A percentile compares a stretch with the other conserved stretches of the same genome.
phyloP scores from a whole-genome alignment of 2,888 invertebrate species.

The Cryptocephalus primarius region DNA sequence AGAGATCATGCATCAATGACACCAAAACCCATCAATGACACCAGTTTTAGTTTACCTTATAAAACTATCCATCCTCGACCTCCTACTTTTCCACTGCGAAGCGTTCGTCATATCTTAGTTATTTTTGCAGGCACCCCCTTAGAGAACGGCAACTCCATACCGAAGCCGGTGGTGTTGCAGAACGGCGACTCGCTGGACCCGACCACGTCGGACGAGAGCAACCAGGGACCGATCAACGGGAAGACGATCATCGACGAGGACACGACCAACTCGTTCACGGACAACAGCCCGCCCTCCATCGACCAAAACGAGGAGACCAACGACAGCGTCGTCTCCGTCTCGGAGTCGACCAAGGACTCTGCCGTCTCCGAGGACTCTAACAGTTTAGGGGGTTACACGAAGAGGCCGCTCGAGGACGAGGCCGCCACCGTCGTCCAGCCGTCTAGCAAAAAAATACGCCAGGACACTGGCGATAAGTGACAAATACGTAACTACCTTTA shows the following conservation, averaged over 20 bases:
- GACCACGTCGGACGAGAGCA: conserved; percentile 62
- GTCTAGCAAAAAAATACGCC: conserved; percentile 43
- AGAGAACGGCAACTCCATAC: conserved; percentile 35
- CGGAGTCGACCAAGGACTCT: conserved; percentile 17
- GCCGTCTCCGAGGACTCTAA: conserved; percentile 19
- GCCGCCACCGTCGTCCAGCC: conserved; percentile 39
- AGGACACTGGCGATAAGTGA: conserved; percentile 41
- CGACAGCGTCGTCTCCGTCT: conserved; percentile 39
- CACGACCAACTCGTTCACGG: conserved; percentile 63
- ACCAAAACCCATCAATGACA: no score
- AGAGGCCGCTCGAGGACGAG: conserved; percentile 30
- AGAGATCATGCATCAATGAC: no score
- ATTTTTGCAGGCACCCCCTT: conserved; percentile 24
- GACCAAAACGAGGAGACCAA: conserved; percentile 43
- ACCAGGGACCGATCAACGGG: conserved; percentile 45
- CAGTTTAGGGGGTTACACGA: conserved; percentile 23
- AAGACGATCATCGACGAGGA: conserved; percentile 51
- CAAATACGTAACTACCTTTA: conserved; percentile 31
- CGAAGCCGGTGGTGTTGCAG: conserved; percentile 30
- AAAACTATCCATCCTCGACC: no score
- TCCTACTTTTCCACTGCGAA: no score
- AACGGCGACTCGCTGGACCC: conserved; percentile 39
- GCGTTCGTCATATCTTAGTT: conserved; percentile 8
- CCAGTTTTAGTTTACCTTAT: no score
- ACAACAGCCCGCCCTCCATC: conserved; percentile 53